Evolutionary conservation across 2,797 vertebrate species (phyloP).

Genomic region (Sebastiscus albofasciatus): DNA sequence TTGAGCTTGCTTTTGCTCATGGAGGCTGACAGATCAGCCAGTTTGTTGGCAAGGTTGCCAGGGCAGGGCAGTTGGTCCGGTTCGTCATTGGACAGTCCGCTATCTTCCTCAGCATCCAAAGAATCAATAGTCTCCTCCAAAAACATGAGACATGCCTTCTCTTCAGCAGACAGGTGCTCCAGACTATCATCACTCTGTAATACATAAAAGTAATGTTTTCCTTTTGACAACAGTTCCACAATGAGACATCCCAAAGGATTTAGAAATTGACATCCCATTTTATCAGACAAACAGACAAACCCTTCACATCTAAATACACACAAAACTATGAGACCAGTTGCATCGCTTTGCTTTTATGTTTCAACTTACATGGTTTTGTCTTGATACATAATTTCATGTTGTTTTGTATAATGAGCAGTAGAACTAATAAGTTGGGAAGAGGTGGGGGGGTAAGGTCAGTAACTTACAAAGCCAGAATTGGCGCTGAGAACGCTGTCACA

Average conservation of each 20-base stretch:
- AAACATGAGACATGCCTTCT: constrained; percentile 93
- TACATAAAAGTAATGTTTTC: neutral
- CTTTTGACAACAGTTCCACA: neutral
- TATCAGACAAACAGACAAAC: neutral
- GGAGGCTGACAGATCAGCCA: constrained; percentile 75
- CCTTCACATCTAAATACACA: neutral
- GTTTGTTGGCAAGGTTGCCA: constrained; percentile 63
- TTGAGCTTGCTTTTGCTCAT: constrained; percentile 65
- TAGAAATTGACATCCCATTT: neutral
- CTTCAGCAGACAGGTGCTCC: constrained; percentile 92
- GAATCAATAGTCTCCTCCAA: constrained; percentile 95
- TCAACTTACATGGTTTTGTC: neutral
- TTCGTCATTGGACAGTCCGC: constrained; percentile 85
- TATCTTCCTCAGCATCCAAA: constrained; percentile 89
- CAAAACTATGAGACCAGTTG: neutral
- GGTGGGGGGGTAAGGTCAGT: neutral
- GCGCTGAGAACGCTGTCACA: constrained; percentile 88
- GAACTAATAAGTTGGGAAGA: neutral
- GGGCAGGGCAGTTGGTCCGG: constrained; percentile 56
- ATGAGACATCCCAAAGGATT: neutral
- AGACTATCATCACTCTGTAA: constrained; percentile 89
- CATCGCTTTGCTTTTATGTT: neutral
- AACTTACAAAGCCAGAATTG: constrained; percentile 83
- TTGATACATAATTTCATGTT: neutral
- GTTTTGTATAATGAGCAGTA: neutral